These are phyloP conservation scores for Monochamus saltuarius DNA, from an alignment of 1,140 invertebrate species.

Conservation along the genomic window DNA sequence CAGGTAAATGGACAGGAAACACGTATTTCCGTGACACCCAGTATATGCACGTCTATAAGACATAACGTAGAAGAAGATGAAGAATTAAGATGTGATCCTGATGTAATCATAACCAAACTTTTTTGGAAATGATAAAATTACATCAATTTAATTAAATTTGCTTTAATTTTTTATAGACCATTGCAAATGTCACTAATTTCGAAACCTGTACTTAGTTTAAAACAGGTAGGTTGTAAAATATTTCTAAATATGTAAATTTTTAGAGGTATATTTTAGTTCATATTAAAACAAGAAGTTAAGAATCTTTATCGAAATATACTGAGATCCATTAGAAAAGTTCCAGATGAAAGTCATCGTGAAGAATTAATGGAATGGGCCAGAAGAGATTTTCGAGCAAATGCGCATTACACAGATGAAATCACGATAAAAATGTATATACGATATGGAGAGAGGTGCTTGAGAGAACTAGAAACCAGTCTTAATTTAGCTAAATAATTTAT, in stretches of 20 bases:
- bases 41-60: too few relatives aligned
- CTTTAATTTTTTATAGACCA: too few relatives aligned
- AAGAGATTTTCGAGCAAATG: slow-evolving; percentile 69
- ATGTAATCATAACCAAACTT: too few relatives aligned
- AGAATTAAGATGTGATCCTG: too few relatives aligned
- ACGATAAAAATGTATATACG: slow-evolving; percentile 70
- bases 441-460: slow-evolving; percentile 66
- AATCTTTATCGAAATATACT: slow-evolving; percentile 73
- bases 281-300: slow-evolving; percentile 73
- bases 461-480: slow-evolving; percentile 66
- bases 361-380: slow-evolving; percentile 71
- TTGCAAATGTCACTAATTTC: slow-evolving; percentile 18
- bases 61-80: too few relatives aligned
- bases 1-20: too few relatives aligned
- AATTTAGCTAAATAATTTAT: slow-evolving; percentile 52
- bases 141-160: too few relatives aligned
- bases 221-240: slow-evolving; percentile 27
- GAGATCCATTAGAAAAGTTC: slow-evolving; percentile 64
- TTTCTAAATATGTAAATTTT: background rate
- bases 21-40: too few relatives aligned
- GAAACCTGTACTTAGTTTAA: slow-evolving; percentile 29
- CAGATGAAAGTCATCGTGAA: slow-evolving; percentile 60
- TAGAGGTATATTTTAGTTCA: slow-evolving; percentile 61
- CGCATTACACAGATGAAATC: slow-evolving; percentile 66
- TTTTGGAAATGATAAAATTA: too few relatives aligned